These are phyloP conservation scores for Phengaris arion DNA, from an alignment of 2,888 invertebrate genomes.

Conservation along the genomic window DNA sequence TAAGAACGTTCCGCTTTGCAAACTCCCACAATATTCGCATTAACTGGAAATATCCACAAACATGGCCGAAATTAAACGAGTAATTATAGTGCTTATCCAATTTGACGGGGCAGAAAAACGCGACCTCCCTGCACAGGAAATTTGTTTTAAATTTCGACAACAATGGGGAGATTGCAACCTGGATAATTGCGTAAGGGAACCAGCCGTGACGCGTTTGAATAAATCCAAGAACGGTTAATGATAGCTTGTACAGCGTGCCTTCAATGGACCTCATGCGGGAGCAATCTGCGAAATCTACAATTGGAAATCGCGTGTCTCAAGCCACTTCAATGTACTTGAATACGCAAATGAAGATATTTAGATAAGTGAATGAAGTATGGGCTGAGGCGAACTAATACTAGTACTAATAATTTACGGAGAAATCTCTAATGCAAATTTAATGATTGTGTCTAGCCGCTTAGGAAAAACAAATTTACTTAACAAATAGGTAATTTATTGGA, in stretches of 20 bases:
- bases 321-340: conserved; percentile 42
- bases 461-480: background rate
- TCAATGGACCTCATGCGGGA: conserved; percentile 59
- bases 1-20: conserved; percentile 58
- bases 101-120: conserved; percentile 75
- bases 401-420: conserved; percentile 34
- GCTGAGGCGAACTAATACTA: conserved; percentile 12
- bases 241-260: conserved; percentile 58
- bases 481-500: background rate
- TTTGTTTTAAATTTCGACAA: conserved; percentile 80
- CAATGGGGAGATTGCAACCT: conserved; percentile 74
- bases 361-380: conserved; percentile 35
- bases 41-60: conserved; percentile 61
- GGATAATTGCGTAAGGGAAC: conserved; percentile 73
- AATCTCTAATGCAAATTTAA: conserved; percentile 28
- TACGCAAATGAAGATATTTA: conserved; percentile 49
- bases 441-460: background rate
- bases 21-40: conserved; percentile 56
- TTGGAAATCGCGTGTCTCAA: conserved; percentile 61
- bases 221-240: conserved; percentile 74
- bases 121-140: conserved; percentile 75
- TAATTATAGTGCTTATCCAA: conserved; percentile 79
- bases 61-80: conserved; percentile 58
- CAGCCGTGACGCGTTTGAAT: conserved; percentile 67
- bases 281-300: conserved; percentile 63